Percentiles rank a stretch among this genome's conserved stretches.
Evolutionary conservation across 2,113 vertebrate species (phyloP).

Genomic region (Chloropsis cyanopogon): DNA sequence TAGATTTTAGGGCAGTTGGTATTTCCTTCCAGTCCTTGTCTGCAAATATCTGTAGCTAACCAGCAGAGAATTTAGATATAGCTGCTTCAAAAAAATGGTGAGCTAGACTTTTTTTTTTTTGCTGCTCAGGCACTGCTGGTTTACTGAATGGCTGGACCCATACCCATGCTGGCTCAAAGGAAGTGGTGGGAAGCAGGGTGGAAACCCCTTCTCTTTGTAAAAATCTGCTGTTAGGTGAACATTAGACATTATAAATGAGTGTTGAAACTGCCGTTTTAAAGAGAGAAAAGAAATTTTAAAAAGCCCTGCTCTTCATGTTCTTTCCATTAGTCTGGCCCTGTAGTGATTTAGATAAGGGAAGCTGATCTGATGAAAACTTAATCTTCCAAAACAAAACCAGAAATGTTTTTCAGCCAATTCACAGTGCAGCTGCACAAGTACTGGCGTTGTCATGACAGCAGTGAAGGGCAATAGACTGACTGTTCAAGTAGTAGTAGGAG

Average conservation of each 20-base stretch:
- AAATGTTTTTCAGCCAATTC: not conserved
- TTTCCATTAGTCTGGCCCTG: not conserved
- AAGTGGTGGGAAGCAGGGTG: not conserved
- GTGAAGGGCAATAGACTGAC: not conserved
- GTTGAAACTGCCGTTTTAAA: not conserved
- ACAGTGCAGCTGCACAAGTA: not conserved
- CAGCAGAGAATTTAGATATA: not conserved
- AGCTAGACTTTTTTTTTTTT: not conserved
- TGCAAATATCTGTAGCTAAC: not conserved
- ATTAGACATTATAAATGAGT: not conserved
- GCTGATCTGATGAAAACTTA: not conserved
- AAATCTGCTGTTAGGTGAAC: rapidly evolving
- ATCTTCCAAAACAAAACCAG: not conserved
- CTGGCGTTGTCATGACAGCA: not conserved
- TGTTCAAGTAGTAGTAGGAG: not conserved
- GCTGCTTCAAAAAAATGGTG: not conserved
- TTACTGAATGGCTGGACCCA: not conserved
- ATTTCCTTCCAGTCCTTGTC: not conserved
- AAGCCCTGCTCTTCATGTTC: not conserved
- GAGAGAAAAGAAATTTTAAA: not conserved
- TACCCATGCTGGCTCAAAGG: not conserved
- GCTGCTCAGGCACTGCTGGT: not conserved
- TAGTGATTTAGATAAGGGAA: not conserved
- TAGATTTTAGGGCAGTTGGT: not conserved
- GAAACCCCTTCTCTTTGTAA: not conserved